Evolutionary conservation across 2,888 invertebrate genomes (phyloP), one percentile per base, ranked within the genome.

Genomic region (Strigamia transsilvanica): DNA sequence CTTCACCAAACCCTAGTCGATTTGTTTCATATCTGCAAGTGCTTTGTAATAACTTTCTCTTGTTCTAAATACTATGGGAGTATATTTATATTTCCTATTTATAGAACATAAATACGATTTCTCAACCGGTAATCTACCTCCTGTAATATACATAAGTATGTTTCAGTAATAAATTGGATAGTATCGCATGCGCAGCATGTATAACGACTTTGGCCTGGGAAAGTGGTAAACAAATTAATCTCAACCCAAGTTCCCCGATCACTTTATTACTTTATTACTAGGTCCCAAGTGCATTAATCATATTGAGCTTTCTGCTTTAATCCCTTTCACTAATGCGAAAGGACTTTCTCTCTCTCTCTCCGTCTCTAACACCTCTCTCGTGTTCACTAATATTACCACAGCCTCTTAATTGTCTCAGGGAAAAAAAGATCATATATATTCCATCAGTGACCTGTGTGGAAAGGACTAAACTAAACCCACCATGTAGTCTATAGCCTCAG

Each of bases 191-290:
- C 18, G 61, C 23, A 21, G 61, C 9, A 61, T 18, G 5, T 61
- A 61, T 2, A 34, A 34, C 7, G 7, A 34, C 34, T 7, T 34
- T n/a, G 61, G 15, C 23, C 21, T 61, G 23, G 61, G n/a, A 61
- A n/a, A 61, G 21, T 61, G 61, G 61, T 61, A 61, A 61, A 61
- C 61, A 61, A 61, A 61, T 61, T n/a, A 61, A 61, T 61, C 61
- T 61, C 61, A 61, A 61, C 61, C 21, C 61, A 61, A 61, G 21
- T 61, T 61, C 21, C 18, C 61, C 61, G 61, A n/a, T 61, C 61
- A 61, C 61, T 61, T 61, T 61, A 51, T 51, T 51, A 51, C 51
- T 51, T 51, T 51, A 61, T 61, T 61, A 61, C 61, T 61, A 61
- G 61, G 61, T 23, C 61, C 61, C 61, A 18, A 61, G 61, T 61